These are phyloP conservation scores for Lucilia cuprina DNA, from an alignment of 1,140 invertebrate species.

Conservation along the genomic window DNA sequence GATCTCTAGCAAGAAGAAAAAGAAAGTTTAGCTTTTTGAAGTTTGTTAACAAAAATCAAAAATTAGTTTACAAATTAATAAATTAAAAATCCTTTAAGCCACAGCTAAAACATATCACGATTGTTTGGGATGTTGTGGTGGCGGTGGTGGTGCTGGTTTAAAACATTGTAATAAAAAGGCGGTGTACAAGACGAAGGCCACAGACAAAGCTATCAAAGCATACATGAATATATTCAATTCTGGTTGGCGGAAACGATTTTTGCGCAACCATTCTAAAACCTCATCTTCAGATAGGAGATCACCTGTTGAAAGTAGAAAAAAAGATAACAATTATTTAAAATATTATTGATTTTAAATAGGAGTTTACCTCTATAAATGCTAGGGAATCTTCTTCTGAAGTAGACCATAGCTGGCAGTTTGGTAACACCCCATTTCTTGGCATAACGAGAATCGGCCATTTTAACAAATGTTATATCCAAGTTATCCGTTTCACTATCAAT, in stretches of 20 bases:
- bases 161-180: constrained; percentile 91
- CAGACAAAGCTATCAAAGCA: constrained; percentile 82
- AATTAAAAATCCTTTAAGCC: background rate
- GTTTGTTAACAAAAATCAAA: background rate
- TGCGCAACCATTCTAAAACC: constrained; percentile 92
- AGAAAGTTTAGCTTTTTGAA: background rate
- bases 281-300: constrained; percentile 83
- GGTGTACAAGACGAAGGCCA: constrained; percentile 89
- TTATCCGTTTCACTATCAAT: constrained; percentile 94
- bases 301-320: constrained; percentile 66
- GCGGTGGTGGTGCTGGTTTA: constrained; percentile 68
- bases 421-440: constrained; percentile 95
- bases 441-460: constrained; percentile 90
- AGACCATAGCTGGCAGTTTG: constrained; percentile 89
- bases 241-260: constrained; percentile 90
- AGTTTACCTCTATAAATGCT: constrained; percentile 88
- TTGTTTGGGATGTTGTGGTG: constrained; percentile 60
- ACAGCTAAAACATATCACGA: constrained; percentile 48
- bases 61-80: background rate
- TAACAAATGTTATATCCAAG: constrained; percentile 93
- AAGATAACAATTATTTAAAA: background rate
- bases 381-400: constrained; percentile 92
- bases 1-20: no score
- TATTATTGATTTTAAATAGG: background rate
- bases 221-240: constrained; percentile 96